Base-by-base conservation (phyloP, 2,888 invertebrate species). In the Troglohyphantes excavatus region DNA sequence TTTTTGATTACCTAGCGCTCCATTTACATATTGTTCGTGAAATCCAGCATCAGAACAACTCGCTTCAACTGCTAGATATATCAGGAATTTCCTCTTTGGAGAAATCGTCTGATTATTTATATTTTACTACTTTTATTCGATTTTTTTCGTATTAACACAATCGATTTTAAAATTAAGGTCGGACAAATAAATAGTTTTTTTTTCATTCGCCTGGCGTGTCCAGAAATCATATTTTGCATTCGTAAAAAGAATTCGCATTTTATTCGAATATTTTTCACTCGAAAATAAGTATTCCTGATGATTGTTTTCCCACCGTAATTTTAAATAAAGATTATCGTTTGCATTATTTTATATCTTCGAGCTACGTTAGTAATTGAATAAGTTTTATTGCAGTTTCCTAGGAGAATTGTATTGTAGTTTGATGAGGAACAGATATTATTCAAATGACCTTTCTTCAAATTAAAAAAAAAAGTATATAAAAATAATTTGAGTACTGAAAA, bases 111-210 rank as follows among this genome's bases (percentile, higher is more conserved):
- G 70, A 70, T 70, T 70, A 82, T 82, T 72, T 61, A 70, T 70
- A 70, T 72, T 29, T 26, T 61, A 53, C 53, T 39, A 26, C 19
- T 72, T 72, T 26, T 59, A 17, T 39, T 61, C 21, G 26, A 13
- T 82, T 84, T 84, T 73, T 13, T 17, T 27, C 53, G 39, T 53
- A 84, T 75, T 82, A 82, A 82, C 72, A 21, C 70, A 67, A 84
- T 84, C 84, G 84, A 84, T 84, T 84, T 84, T 84, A 67, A 84
- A 84, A 84, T 84, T 84, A 84, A 76, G 84, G 84, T 67, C 84
- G 75, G 53, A 23, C 23, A 75, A 75, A 84, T 75, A 84, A 84
- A 53, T 75, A 75, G 33, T 72, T 82, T 82, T 39, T 33, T 61
- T 82, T 72, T 39, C 29, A 61, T 33, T 61, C 43, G 7, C 19